Percentiles rank a stretch among this genome's conserved stretches.
phyloP scores from a whole-genome alignment of 2,888 invertebrate genomes.

The Pemphredon lugubris region DNA sequence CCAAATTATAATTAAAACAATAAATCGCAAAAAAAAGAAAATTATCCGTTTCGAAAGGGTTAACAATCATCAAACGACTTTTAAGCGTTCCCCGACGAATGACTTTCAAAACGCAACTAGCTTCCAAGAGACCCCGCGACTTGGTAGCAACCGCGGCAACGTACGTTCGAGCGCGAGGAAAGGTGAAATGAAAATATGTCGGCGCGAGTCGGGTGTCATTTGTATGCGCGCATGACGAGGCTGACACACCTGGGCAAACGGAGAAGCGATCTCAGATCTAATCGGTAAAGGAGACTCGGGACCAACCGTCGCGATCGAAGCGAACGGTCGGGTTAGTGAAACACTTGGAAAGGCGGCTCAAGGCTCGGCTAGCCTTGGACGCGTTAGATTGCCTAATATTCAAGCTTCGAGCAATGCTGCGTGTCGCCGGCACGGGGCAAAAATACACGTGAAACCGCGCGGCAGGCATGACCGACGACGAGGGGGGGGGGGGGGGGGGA shows the following conservation, averaged over 20 bases:
- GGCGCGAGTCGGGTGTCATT: not conserved
- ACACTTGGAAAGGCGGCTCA: slow-evolving; percentile 80
- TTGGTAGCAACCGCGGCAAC: no score
- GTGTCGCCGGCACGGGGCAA: slow-evolving; percentile 61
- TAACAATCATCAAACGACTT: no score
- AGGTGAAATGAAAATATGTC: not conserved
- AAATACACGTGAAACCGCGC: slow-evolving; percentile 45
- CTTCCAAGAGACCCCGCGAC: no score
- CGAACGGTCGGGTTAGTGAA: slow-evolving; percentile 71
- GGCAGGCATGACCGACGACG: not conserved
- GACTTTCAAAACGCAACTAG: no score
- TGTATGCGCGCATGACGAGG: not conserved
- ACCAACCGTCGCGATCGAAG: slow-evolving; percentile 51
- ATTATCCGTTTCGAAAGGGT: no score
- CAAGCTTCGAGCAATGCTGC: slow-evolving; percentile 68
- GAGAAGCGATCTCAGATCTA: slow-evolving; percentile 42
- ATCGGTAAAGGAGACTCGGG: slow-evolving; percentile 45
- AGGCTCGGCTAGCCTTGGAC: slow-evolving; percentile 80
- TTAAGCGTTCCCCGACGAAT: no score
- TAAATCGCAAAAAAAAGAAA: no score
- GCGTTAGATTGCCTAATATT: slow-evolving; percentile 81
- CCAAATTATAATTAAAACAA: no score
- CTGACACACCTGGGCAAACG: slow-evolving; percentile 39
- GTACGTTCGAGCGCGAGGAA: not conserved
- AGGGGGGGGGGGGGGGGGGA: no score